Conservation (phyloP, 2,797 vertebrate species). For the Phrynocephalus forsythii region DNA sequence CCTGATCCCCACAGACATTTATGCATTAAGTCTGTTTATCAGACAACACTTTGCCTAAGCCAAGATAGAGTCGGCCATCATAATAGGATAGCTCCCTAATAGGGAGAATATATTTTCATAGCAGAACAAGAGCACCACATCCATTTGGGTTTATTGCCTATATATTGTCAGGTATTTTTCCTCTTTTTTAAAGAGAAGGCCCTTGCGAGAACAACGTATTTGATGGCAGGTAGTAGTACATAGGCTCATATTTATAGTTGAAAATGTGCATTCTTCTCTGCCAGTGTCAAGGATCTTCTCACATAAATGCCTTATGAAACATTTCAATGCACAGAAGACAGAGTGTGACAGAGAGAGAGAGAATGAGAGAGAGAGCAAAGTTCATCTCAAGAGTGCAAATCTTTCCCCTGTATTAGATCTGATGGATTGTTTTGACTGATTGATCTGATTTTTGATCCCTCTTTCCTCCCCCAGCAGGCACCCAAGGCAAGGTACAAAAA, state of each 20-base stretch:
- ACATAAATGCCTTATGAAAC: not conserved
- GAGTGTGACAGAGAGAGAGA: not conserved
- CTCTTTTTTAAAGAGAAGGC: slow-evolving; percentile 19
- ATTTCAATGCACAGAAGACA: not conserved
- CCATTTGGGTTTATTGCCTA: slow-evolving; percentile 42
- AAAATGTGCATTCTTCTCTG: not conserved
- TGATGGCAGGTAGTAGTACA: not conserved
- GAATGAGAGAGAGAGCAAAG: not conserved
- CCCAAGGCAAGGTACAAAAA: too few species aligned
- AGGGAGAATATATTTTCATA: slow-evolving; percentile 46
- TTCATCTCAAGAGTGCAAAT: not conserved
- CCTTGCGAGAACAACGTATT: slow-evolving; percentile 19
- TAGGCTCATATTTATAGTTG: not conserved
- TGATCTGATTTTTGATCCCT: not conserved
- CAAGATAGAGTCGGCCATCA: slow-evolving; percentile 55
- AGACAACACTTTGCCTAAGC: slow-evolving; percentile 66
- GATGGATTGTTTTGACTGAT: not conserved
- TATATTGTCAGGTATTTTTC: slow-evolving; percentile 30
- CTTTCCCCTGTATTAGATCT: not conserved
- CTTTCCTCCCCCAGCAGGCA: too few species aligned
- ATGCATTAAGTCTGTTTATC: slow-evolving; percentile 68
- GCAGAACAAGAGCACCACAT: slow-evolving; percentile 17
- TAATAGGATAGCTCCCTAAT: slow-evolving; percentile 62
- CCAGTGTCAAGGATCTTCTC: slow-evolving; percentile 2
- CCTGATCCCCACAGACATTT: slow-evolving; percentile 56